A percentile compares a stretch with the other conserved stretches of the same genome.
phyloP scores from a whole-genome alignment of 2,113 vertebrate species.

The Colossoma macropomum region DNA sequence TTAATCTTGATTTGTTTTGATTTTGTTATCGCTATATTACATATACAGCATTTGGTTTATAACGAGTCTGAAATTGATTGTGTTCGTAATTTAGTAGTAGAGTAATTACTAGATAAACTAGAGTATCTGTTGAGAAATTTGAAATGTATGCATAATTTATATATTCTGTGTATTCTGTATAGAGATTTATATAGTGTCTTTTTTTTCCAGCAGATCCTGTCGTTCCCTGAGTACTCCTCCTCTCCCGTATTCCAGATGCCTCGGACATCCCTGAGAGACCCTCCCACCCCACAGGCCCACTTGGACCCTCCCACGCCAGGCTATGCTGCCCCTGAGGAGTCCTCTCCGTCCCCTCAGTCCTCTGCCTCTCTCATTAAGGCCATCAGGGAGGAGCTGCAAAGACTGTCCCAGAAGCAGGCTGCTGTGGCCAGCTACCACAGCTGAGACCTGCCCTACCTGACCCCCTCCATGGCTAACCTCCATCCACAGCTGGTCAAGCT shows the following conservation, averaged over 20 bases:
- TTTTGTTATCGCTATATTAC: background rate
- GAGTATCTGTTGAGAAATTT: no score
- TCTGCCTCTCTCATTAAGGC: constrained; percentile 97
- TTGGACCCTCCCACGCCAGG: constrained; percentile 83
- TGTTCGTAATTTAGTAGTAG: no score
- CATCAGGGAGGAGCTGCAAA: constrained; percentile 95
- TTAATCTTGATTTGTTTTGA: background rate
- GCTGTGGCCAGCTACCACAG: constrained; percentile 87
- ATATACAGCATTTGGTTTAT: no score
- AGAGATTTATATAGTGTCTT: background rate
- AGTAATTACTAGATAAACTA: no score
- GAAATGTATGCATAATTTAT: no score
- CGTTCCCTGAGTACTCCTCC: constrained; percentile 90
- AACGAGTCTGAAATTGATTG: background rate
- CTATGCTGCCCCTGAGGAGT: constrained; percentile 88
- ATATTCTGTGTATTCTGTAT: no score
- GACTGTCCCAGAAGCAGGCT: constrained; percentile 95
- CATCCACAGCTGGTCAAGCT: background rate
- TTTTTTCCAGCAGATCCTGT: constrained; percentile 79
- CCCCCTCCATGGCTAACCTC: constrained; percentile 10
- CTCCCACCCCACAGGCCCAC: constrained; percentile 85
- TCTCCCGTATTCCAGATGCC: constrained; percentile 92
- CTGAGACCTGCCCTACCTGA: constrained; percentile 57
- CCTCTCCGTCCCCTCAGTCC: constrained; percentile 87
- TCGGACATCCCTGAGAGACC: constrained; percentile 86